phyloP scores from a whole-genome alignment of 2,797 vertebrate genomes.

The Oreochromis grahami region DNA sequence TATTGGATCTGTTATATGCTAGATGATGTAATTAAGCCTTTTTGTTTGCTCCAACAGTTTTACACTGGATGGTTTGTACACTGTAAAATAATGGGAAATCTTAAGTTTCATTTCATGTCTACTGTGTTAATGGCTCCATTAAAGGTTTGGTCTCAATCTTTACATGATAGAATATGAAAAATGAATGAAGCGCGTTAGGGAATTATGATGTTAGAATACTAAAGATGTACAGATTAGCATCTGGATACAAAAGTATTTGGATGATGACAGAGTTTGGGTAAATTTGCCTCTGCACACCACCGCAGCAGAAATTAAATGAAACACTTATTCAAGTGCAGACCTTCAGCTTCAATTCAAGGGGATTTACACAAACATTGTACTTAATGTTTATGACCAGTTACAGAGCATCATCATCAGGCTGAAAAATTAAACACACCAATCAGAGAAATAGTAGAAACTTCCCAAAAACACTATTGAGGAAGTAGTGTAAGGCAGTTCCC shows the following conservation, averaged over 20 bases:
- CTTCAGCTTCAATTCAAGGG: rapidly evolving
- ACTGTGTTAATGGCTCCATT: neutral
- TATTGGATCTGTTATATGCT: neutral
- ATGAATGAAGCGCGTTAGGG: neutral
- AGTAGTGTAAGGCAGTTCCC: neutral
- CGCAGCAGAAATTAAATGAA: neutral
- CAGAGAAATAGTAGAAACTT: neutral
- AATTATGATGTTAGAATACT: rapidly evolving
- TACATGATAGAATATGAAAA: neutral
- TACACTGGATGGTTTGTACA: neutral
- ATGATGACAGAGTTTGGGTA: neutral
- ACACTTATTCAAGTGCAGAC: neutral
- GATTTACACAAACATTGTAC: neutral
- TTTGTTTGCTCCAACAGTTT: neutral
- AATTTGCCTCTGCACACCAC: neutral
- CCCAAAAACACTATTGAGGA: neutral
- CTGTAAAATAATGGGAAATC: neutral
- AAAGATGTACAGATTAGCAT: neutral
- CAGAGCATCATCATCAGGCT: neutral
- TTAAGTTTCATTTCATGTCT: neutral
- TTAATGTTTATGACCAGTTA: neutral
- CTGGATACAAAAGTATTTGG: rapidly evolving
- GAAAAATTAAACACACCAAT: neutral
- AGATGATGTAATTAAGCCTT: neutral
- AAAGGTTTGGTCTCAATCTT: neutral